These are phyloP conservation scores for Empidonax alnorum DNA, from an alignment of 2,113 vertebrate species.

Conservation along the genomic window DNA sequence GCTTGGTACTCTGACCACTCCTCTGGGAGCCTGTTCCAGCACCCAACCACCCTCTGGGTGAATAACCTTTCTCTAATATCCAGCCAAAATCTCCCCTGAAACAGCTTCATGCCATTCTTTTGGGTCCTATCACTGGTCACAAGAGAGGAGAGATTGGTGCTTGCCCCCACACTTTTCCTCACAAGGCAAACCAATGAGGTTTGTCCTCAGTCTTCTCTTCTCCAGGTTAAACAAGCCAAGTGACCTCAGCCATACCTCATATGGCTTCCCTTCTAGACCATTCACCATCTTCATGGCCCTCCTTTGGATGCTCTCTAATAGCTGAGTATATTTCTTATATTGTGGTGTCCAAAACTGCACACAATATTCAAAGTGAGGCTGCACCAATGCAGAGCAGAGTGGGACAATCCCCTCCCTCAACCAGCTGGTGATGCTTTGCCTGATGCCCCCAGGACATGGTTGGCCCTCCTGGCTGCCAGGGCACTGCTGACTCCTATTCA, in stretches of 20 bases:
- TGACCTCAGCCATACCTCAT: neutral
- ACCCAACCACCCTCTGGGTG: neutral
- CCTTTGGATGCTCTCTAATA: neutral
- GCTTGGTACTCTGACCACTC: neutral
- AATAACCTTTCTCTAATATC: neutral
- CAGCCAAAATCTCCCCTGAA: neutral
- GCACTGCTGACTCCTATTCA: neutral
- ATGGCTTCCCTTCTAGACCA: neutral
- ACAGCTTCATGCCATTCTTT: neutral
- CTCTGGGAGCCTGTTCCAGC: neutral
- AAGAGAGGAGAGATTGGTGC: neutral
- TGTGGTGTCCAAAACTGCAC: neutral
- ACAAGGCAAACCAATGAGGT: neutral
- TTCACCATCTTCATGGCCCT: neutral
- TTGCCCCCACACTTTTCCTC: neutral
- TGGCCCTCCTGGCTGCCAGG: neutral
- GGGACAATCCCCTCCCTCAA: neutral
- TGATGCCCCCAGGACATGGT: rapidly evolving
- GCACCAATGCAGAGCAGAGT: neutral
- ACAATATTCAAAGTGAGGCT: neutral
- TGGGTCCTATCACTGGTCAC: neutral
- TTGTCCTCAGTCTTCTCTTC: neutral
- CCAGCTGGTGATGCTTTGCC: rapidly evolving
- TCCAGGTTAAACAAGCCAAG: neutral
- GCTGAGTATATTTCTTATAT: neutral